A percentile compares a stretch with the other conserved stretches of the same genome.
These are phyloP conservation scores for Napeogenes sylphis DNA, from an alignment of 2,888 invertebrate genomes.

Conservation along the genomic window DNA sequence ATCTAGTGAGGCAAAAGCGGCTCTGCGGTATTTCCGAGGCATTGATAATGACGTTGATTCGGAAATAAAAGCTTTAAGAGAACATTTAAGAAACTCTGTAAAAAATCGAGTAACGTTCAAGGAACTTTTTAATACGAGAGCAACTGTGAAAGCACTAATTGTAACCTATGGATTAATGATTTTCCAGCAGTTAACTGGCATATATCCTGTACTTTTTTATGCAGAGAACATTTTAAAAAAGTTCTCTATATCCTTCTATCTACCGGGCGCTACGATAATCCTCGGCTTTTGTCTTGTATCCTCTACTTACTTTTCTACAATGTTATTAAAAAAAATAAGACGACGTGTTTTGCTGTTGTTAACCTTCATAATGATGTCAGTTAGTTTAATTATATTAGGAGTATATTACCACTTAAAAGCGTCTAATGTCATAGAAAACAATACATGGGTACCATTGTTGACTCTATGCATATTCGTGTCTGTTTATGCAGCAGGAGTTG, in stretches of 20 bases:
- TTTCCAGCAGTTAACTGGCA: conserved; percentile 80
- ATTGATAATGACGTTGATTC: conserved; percentile 75
- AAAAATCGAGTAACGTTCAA: conserved; percentile 66
- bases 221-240: conserved; percentile 74
- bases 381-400: conserved; percentile 71
- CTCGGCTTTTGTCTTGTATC: conserved; percentile 79
- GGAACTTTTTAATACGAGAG: conserved; percentile 61
- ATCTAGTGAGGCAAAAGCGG: conserved; percentile 76
- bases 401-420: conserved; percentile 66
- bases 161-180: conserved; percentile 80
- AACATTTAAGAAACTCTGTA: conserved; percentile 63
- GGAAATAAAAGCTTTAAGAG: conserved; percentile 73
- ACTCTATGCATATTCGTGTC: conserved; percentile 77
- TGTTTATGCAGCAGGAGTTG: conserved; percentile 81
- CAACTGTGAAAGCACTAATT: conserved; percentile 65
- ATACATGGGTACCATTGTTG: conserved; percentile 77
- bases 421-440: conserved; percentile 38
- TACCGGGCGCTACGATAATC: conserved; percentile 73
- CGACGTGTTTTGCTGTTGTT: conserved; percentile 79
- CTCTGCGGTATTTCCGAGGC: conserved; percentile 80
- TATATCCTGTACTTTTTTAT: conserved; percentile 79
- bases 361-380: conserved; percentile 77
- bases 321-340: conserved; percentile 79
- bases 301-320: conserved; percentile 76
- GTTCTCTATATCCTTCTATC: conserved; percentile 59